Evolutionary conservation across 2,113 vertebrate species (phyloP).

Genomic region (Mesocricetus auratus): DNA sequence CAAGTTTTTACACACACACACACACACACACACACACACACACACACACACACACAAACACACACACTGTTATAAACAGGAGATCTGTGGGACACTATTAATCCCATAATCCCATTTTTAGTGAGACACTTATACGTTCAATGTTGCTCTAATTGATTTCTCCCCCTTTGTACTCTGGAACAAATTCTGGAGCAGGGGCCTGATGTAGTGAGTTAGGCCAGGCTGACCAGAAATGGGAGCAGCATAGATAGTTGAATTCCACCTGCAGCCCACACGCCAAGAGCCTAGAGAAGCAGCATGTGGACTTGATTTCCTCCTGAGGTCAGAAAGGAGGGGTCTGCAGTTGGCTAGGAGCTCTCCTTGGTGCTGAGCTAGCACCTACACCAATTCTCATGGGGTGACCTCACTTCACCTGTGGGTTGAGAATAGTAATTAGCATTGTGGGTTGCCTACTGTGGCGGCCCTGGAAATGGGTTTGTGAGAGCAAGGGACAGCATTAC

Average conservation of each 20-base stretch:
- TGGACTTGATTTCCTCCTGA: background rate
- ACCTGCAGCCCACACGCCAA: background rate
- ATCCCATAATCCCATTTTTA: background rate
- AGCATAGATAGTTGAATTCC: background rate
- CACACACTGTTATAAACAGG: background rate
- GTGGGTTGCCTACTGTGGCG: too few species aligned
- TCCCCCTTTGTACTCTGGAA: background rate
- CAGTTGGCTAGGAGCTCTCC: constrained; percentile 29
- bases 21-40: background rate
- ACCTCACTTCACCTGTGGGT: background rate
- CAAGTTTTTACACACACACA: too few species aligned
- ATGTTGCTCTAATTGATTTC: background rate
- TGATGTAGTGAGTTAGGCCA: background rate
- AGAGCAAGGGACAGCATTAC: background rate
- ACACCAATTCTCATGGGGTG: background rate
- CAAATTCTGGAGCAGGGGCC: background rate
- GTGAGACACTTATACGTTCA: background rate
- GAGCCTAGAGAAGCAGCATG: background rate
- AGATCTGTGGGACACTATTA: background rate
- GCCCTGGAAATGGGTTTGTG: background rate
- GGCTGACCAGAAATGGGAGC: background rate
- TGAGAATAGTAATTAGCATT: background rate
- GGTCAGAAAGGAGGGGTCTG: background rate
- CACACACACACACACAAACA: background rate
- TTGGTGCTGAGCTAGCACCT: constrained; percentile 55